Base-by-base conservation (phyloP, 2,797 vertebrate species). In the Pagetopsis macropterus region DNA sequence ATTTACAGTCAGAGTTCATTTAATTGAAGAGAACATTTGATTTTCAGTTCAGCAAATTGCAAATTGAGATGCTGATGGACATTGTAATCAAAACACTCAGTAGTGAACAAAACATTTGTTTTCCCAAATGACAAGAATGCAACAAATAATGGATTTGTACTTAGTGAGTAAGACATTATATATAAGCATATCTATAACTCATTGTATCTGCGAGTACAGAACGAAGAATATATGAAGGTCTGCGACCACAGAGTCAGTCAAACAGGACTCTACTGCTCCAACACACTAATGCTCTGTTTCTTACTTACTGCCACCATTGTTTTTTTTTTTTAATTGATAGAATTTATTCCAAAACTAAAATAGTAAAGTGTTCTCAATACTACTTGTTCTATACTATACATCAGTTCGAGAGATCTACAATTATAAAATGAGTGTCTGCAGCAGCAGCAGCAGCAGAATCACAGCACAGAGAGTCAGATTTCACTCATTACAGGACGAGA, bases 1-100 rank as follows among this genome's bases (percentile, higher is more conserved):
- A 68, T 75, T 69, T 40, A 51, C 54, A 49, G 64, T 72, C 67
- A 68, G 50, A 80, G 57, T 46, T 65, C 6, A 50, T 81, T 73
- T 63, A 61, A 77, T 54, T 75, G 11, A 61, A 40, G 31, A 45
- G 45, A 60, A n/a, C 11, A 54, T 33, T 31, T 31, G 37, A 78
- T 63, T 79, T 73, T 75, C 52, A 55, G 19, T 60, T 72, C 31
- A 44, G 48, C 66, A 56, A 76, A 37, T 55, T 67, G 23, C 49
- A 76, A 57, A 76, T 61, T 71, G 5, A 48, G 59, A 70, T 64
- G 17, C 48, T 62, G 59, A 63, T 61, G 54, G 57, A 75, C 67
- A 65, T 1, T 63, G 45, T 58, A 71, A 74, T 81, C 49, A 67
- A 44, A 64, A 27, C 19, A 19, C 2, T 3, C 17, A 59, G 5